Evolutionary conservation across 2,797 vertebrate genomes (phyloP), one percentile per base, ranked within the genome.

Genomic region (Siniperca scherzeri): DNA sequence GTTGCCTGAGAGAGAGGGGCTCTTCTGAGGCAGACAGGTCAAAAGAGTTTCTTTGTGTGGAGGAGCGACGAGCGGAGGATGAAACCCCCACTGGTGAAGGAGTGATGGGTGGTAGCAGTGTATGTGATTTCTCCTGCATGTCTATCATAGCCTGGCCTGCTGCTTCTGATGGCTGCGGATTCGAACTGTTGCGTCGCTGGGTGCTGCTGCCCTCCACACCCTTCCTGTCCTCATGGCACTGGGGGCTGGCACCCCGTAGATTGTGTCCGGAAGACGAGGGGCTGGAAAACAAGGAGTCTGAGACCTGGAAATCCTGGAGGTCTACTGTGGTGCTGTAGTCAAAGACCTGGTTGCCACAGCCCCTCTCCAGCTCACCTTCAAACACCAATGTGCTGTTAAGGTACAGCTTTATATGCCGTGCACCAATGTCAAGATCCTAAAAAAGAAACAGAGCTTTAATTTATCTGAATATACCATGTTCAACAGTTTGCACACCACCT

Each of bases 391-490:
- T 96, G 92, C 97, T 96, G 92, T 99, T 97, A 33, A 98, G 88
- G 38, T 99, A 99, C 27, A 99, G 80, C 89, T 96, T 98, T 85
- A 99, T 93, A 2, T 96, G 95, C 61, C 95, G 97, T 16, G 96
- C 98, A 70, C 98, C 97, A 9, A 97, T 73, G 62, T 97, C 95
- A 68, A 98, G 95, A 61, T 97, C 96, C 98, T 99, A 80, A 40
- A 78, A 81, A 62, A 72, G 10, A 89, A 66, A 83, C 7, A 81
- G 9, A 74, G 19, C 6, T 60, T 68, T 10, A 16, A 7, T 83
- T 83, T 44, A 66, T 11, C n/a, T 60, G 4, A 78, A 80, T 67
- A 69, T 42, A 62, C 10, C 10, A 53, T 4, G 14, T 44, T 55
- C 33, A 44, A 36, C 40, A 56, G 13, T 57, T 59, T 77, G 44